Conservation (phyloP, 2,797 vertebrate genomes). For the Scolopax bukidnonensis region DNA sequence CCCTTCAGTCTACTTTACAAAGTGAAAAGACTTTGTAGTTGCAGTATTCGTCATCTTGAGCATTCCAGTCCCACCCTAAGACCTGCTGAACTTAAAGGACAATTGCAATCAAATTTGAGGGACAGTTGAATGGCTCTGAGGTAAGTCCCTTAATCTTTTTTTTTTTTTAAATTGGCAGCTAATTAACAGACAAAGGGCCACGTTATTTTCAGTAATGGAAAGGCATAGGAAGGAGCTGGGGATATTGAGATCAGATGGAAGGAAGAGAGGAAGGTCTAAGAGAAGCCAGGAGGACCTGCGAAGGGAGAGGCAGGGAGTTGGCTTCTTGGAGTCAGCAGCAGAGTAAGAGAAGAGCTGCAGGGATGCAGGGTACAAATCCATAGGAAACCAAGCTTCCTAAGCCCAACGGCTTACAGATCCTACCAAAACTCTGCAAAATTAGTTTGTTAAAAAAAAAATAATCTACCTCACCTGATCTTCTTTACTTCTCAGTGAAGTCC, state of each 20-base stretch:
- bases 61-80: neutral
- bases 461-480: neutral
- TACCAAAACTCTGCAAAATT: neutral
- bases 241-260: neutral
- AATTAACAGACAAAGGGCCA: neutral
- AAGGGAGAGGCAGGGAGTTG: neutral
- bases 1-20: neutral
- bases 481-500: neutral
- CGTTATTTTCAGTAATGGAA: neutral
- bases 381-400: neutral
- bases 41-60: neutral
- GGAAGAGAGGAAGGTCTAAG: neutral
- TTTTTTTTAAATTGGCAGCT: neutral
- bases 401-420: accelerated
- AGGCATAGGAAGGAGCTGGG: neutral
- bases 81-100: neutral
- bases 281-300: neutral
- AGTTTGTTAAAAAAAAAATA: neutral
- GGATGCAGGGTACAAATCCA: neutral
- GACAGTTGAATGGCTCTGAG: neutral
- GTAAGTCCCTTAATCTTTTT: neutral
- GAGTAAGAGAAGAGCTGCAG: neutral
- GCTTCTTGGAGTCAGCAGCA: neutral
- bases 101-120: neutral
- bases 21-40: neutral